Evolutionary conservation across 2,888 invertebrate species (phyloP).

Genomic region (Empis stercorea): DNA sequence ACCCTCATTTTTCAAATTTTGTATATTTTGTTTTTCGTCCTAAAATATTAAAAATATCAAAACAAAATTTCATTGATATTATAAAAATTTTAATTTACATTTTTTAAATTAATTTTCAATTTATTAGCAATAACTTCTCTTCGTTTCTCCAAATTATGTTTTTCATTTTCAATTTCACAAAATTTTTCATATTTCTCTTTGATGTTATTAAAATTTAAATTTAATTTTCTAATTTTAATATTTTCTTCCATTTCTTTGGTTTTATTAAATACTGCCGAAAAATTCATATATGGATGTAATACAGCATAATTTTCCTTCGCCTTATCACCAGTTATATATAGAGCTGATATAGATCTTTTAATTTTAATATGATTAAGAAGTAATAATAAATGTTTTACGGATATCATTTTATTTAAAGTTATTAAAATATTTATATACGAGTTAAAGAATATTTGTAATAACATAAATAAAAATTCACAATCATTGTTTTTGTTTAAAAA

Average conservation of each 20-base stretch:
- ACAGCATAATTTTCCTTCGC: conserved; percentile 54
- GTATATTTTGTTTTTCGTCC: conserved; percentile 23
- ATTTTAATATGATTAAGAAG: too few species aligned
- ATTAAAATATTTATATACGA: too few species aligned
- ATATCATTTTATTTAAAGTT: too few species aligned
- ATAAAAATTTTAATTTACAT: background rate
- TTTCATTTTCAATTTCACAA: conserved; percentile 40
- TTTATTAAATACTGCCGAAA: conserved; percentile 42
- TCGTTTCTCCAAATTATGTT: conserved; percentile 40
- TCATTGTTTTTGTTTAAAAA: too few species aligned
- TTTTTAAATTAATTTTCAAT: conserved; percentile 26
- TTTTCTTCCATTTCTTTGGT: conserved; percentile 40
- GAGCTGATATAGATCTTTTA: conserved; percentile 21
- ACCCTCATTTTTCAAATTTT: conserved; percentile 44
- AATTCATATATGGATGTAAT: conserved; percentile 55
- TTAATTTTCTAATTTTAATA: conserved; percentile 41
- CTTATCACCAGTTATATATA: conserved; percentile 51
- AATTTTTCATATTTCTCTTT: conserved; percentile 49
- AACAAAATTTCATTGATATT: conserved; percentile 1
- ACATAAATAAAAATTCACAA: too few species aligned
- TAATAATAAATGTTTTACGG: too few species aligned
- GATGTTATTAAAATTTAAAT: conserved; percentile 43
- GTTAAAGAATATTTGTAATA: too few species aligned
- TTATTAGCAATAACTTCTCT: conserved; percentile 39
- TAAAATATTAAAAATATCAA: background rate